phyloP scores from a whole-genome alignment of 2,888 invertebrate species.

The Scotopteryx bipunctaria region DNA sequence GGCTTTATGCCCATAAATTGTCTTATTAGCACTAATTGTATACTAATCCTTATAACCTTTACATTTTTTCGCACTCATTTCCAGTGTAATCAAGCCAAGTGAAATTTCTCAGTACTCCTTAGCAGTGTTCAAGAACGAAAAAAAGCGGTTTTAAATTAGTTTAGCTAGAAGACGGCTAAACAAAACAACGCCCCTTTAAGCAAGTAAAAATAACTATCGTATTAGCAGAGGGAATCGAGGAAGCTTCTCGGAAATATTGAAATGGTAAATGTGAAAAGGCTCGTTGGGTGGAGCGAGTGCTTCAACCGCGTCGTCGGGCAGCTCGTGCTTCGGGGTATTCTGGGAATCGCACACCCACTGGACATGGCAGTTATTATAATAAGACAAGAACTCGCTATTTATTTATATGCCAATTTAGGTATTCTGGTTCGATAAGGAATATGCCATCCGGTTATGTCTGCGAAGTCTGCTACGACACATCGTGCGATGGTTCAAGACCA shows the following conservation, averaged over 20 bases:
- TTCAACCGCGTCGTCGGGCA: slow-evolving; percentile 41
- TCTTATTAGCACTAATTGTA: slow-evolving; percentile 28
- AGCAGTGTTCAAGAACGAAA: slow-evolving; percentile 41
- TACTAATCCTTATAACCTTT: slow-evolving; percentile 27
- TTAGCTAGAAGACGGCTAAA: slow-evolving; percentile 42
- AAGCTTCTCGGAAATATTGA: slow-evolving; percentile 67
- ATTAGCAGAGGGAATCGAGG: slow-evolving; percentile 51
- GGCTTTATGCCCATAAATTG: slow-evolving; percentile 2
- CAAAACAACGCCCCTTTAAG: slow-evolving; percentile 43
- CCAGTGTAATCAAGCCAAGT: slow-evolving; percentile 37
- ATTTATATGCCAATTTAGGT: slow-evolving; percentile 11
- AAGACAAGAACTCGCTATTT: slow-evolving; percentile 23
- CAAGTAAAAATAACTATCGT: slow-evolving; percentile 45
- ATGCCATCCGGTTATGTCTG: too few species aligned
- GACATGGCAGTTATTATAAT: slow-evolving; percentile 53
- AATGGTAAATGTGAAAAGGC: slow-evolving; percentile 72
- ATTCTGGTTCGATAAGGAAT: slow-evolving; percentile 6
- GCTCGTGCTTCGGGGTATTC: slow-evolving; percentile 68
- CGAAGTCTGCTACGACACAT: too few species aligned
- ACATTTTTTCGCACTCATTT: slow-evolving; percentile 30
- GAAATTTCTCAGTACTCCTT: slow-evolving; percentile 42
- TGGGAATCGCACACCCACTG: slow-evolving; percentile 62
- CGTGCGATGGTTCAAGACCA: too few species aligned
- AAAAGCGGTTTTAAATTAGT: slow-evolving; percentile 40
- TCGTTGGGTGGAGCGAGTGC: slow-evolving; percentile 37